Evolutionary conservation across 1,140 invertebrate species (phyloP), one percentile per base, ranked within the genome.

Genomic region (Scaptomyza pallida): DNA sequence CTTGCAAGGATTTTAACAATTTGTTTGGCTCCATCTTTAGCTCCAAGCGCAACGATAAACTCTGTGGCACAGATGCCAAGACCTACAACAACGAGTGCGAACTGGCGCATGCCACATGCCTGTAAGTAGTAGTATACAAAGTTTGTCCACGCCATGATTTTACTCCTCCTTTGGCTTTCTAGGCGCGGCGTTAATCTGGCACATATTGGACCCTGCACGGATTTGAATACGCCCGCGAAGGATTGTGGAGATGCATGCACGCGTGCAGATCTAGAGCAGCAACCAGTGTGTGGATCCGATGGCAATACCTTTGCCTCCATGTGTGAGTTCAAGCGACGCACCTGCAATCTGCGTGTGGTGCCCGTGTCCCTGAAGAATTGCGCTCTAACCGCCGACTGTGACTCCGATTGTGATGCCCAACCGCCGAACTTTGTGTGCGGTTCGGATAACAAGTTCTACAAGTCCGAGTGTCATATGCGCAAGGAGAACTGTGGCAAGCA

Each of bases 401-500:
- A 97, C 76, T 93, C 95, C 43, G 93, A 95, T 75, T 96, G 95
- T 82, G 90, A 91, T 75, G 78, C 91, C 0, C 94, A 95, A 17
- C 94, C 95, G 10, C 93, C 94, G 50, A 93, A 95, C 64, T 97
- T 96, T 77, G 97, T 98, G 43, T 99, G 98, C 91, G 97, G 96
- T 19, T 98, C 96, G 5, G 97, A 99, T 90, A 97, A 96, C 88
- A 95, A 96, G 86, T 96, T 98, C 75, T 99, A 99, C 92, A 94
- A 95, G 75, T 98, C 97, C 91, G 95, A 97, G 91, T 99, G 98
- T 89, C 95, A 97, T 89, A 98, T 99, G 97, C 96, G 96, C 90
- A 94, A 95, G 86, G 94, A 96, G 90, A 98, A 98, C 91, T 98
- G 97, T 92, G 97, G 97, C 37, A 97, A 97, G 92, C 96, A 97